These are phyloP conservation scores for Oryzias javanicus DNA, from an alignment of 2,113 vertebrate species.

Conservation along the genomic window DNA sequence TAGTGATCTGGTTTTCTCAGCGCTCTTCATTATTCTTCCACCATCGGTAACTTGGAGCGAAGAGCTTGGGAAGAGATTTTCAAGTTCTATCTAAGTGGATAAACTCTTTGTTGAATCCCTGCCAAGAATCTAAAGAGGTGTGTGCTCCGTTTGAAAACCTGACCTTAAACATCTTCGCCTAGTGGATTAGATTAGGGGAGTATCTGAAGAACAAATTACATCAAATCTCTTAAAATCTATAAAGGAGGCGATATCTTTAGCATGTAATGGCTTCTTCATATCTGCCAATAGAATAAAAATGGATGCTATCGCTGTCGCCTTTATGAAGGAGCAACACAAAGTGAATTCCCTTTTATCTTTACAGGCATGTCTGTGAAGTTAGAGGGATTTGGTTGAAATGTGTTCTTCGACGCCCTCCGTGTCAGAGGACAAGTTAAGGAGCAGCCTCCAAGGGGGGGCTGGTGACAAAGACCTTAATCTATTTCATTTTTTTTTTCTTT, in stretches of 20 bases:
- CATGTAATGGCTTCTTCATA: conserved; percentile 44
- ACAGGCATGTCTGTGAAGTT: conserved; percentile 68
- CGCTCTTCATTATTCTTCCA: conserved; percentile 19
- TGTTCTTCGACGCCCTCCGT: conserved; percentile 59
- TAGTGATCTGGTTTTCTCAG: conserved; percentile 11
- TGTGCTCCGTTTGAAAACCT: conserved; percentile 42
- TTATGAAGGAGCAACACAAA: conserved; percentile 39
- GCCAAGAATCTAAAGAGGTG: conserved; percentile 52
- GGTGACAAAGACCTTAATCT: conserved; percentile 67
- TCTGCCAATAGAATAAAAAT: conserved; percentile 47
- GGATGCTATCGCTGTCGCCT: conserved; percentile 43
- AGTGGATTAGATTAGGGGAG: conserved; percentile 52
- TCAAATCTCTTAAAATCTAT: conserved; percentile 62
- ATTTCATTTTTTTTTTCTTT: conserved; percentile 55
- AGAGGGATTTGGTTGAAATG: conserved; percentile 63
- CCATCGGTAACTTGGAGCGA: conserved; percentile 45
- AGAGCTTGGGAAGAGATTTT: conserved; percentile 49
- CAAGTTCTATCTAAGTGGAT: conserved; percentile 40
- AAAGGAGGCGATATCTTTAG: conserved; percentile 54
- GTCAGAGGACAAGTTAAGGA: conserved; percentile 60
- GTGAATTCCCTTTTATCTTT: conserved; percentile 64
- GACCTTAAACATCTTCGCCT: conserved; percentile 59
- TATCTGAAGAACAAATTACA: conserved; percentile 54
- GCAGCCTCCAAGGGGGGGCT: conserved; percentile 47
- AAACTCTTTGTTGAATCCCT: conserved; percentile 39